Evolutionary conservation across 2,113 vertebrate genomes (phyloP).

Genomic region (Ptilonorhynchus violaceus): DNA sequence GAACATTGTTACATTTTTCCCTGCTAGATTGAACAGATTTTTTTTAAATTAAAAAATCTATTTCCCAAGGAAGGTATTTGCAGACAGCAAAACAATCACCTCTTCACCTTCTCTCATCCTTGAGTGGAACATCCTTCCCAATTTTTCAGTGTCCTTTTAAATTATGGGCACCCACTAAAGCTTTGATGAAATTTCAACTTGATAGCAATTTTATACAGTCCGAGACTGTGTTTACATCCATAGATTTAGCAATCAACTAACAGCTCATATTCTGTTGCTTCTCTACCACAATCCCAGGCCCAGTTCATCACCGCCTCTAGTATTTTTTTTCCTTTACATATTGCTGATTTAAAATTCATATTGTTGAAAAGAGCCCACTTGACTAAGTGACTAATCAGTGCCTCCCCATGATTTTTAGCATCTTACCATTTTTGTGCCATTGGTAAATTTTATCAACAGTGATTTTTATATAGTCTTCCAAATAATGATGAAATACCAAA

Average conservation of each 20-base stretch:
- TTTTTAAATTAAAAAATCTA: not conserved
- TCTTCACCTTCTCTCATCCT: not conserved
- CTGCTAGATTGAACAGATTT: not conserved
- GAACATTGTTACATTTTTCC: not conserved
- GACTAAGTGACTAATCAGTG: slow-evolving; percentile 42
- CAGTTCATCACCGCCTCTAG: not conserved
- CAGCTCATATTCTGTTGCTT: not conserved
- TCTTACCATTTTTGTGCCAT: not conserved
- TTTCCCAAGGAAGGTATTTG: not conserved
- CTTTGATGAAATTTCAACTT: not conserved
- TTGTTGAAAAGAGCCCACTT: slow-evolving; percentile 6
- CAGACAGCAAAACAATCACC: not conserved
- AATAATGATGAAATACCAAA: slow-evolving; percentile 4
- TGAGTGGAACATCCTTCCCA: not conserved
- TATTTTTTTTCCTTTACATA: slow-evolving; percentile 11
- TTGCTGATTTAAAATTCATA: slow-evolving; percentile 40
- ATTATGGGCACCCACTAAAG: not conserved
- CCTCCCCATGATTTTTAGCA: slow-evolving; percentile 19
- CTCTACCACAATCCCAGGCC: not conserved
- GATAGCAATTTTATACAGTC: not conserved
- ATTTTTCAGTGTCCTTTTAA: not conserved
- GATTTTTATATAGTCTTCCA: slow-evolving; percentile 4
- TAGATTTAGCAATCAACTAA: not conserved
- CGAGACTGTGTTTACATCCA: not conserved
- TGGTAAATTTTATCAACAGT: slow-evolving; percentile 43